Conservation (phyloP, 2,888 invertebrate species). For the Melitaea athalia region DNA sequence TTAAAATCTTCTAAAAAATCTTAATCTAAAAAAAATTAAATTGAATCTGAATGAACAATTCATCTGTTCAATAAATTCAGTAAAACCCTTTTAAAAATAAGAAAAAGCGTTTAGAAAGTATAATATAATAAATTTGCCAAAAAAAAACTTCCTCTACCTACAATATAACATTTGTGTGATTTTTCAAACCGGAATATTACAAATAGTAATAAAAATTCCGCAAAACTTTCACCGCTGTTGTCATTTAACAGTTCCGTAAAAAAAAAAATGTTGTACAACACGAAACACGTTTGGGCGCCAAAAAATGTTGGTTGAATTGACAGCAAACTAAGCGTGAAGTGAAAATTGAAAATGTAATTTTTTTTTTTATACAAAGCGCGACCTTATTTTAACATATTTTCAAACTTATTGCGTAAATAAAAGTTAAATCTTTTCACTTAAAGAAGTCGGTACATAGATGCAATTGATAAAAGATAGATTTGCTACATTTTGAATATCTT, state of each 20-base stretch:
- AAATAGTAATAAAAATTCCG: slow-evolving; percentile 51
- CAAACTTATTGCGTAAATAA: too few species aligned
- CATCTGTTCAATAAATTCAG: background rate
- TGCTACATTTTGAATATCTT: too few species aligned
- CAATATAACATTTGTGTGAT: slow-evolving; percentile 19
- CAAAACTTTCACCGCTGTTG: slow-evolving; percentile 65
- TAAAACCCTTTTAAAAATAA: background rate
- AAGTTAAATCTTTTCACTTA: too few species aligned
- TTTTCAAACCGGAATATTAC: slow-evolving; percentile 40
- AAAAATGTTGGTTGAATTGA: slow-evolving; percentile 52
- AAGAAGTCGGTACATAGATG: too few species aligned
- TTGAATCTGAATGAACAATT: too few species aligned
- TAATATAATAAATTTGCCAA: background rate
- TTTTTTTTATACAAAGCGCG: too few species aligned
- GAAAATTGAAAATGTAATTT: slow-evolving; percentile 50
- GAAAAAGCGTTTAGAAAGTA: background rate
- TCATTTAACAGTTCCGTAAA: slow-evolving; percentile 49
- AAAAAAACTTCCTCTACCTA: slow-evolving; percentile 20
- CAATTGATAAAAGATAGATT: too few species aligned
- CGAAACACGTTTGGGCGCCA: slow-evolving; percentile 59
- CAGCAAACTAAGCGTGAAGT: slow-evolving; percentile 49
- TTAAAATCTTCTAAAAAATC: too few species aligned
- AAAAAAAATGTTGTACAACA: slow-evolving; percentile 50
- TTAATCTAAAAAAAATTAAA: too few species aligned
- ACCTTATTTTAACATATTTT: too few species aligned